Base-by-base conservation (phyloP, 2,888 invertebrate genomes). In the Hedya salicella region DNA sequence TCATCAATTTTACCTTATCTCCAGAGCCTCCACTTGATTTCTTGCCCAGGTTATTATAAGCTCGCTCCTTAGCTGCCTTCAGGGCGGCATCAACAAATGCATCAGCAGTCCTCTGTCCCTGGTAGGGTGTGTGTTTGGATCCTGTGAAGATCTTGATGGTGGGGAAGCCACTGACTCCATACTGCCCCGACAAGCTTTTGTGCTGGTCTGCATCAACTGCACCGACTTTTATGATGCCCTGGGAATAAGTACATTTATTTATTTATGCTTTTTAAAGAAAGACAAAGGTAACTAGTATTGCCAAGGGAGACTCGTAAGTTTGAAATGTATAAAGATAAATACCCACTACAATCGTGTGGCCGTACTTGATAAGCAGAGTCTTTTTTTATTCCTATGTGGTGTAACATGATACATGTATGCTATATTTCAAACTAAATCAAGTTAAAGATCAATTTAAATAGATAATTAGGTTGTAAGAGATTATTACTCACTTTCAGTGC, bases 191-290 rank as follows among this genome's bases (percentile, higher is more conserved):
- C 0, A 99, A 87, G 4, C 96, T 94, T 78, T 96, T 95, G 80
- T 99, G 96, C 54, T 97, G 95, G 82, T 99, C 98, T 46, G 97
- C 97, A 92, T 99, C 96, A 0, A 99, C 95, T 5, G 97, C 97
- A 54, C 98, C 99, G 4, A 99, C 96, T 94, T 98, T 98, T 0
- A 96, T 96, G 13, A 98, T 93, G 67, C 99, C 99, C 95, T 97
- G 80, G 17, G 87, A 83, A 73, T n/a, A 65, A 71, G 32, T 6
- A 16, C 54, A 36, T 2, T 32, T 21, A 14, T 21, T 16, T 25
- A 30, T 9, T 49, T 30, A 49, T 25, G 1, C 6, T 5, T 8
- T 21, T 19, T 19, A 36, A 9, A 11, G 5, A 36, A 36, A 36
- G 11, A 1, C 46, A 19, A 46, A 48, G n/a, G 25, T 6, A n/a